phyloP scores from a whole-genome alignment of 2,113 vertebrate genomes.

The Pteronura brasiliensis region DNA sequence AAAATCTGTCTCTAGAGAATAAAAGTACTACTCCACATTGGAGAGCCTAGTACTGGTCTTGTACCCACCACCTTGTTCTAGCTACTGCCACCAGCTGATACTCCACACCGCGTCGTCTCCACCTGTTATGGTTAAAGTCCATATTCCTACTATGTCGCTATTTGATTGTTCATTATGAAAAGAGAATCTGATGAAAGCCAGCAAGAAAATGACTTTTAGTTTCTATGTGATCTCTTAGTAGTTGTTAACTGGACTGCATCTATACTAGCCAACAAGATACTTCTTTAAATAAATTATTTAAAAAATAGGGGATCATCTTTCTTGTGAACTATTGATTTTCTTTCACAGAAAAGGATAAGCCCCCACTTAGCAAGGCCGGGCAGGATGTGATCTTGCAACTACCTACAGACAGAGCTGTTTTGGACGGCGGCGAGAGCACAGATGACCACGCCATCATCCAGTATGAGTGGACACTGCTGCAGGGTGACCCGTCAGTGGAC shows the following conservation, averaged over 20 bases:
- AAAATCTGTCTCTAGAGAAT: neutral
- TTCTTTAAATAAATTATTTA: neutral
- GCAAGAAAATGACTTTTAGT: neutral
- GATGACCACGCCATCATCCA: conserved; percentile 90
- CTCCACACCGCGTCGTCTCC: neutral
- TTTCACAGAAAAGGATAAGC: conserved; percentile 85
- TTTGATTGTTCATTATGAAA: neutral
- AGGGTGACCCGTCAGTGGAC: conserved; percentile 87
- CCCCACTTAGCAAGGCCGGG: conserved; percentile 91
- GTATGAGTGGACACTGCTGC: conserved; percentile 92
- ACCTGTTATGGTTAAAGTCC: neutral
- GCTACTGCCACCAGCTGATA: neutral
- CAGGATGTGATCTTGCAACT: conserved; percentile 93
- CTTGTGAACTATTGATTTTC: conserved; percentile 44
- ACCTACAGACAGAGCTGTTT: conserved; percentile 91
- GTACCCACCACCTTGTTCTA: neutral
- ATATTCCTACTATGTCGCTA: neutral
- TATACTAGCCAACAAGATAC: neutral
- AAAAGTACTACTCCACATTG: neutral
- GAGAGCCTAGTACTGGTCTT: neutral
- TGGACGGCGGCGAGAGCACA: conserved; percentile 93
- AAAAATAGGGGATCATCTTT: neutral
- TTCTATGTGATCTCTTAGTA: neutral
- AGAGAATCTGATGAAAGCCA: neutral
- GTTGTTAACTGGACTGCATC: neutral